Evolutionary conservation across 2,888 invertebrate species (phyloP).

Genomic region (Eurytoma californica): DNA sequence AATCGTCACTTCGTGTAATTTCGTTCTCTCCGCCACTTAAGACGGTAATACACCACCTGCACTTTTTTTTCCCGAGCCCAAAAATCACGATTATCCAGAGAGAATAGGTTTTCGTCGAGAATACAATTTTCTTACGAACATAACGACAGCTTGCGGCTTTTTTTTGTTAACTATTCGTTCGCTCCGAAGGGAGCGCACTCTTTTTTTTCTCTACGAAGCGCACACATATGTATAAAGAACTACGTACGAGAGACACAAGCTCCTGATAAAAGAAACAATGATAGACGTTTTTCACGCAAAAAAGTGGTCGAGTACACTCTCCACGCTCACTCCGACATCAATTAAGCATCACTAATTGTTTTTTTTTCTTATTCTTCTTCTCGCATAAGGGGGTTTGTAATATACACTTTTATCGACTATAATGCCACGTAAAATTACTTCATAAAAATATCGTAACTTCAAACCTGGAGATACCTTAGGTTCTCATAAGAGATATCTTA

Average conservation of each 20-base stretch:
- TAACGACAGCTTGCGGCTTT: conserved; percentile 52
- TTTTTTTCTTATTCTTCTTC: neutral
- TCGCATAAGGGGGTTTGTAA: no score
- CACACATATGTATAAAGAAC: conserved; percentile 56
- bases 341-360: conserved; percentile 31
- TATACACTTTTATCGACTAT: neutral
- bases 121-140: conserved; percentile 53
- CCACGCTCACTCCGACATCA: conserved; percentile 18
- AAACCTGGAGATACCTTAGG: no score
- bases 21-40: neutral
- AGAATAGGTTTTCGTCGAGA: conserved; percentile 48
- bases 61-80: conserved; percentile 32
- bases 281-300: conserved; percentile 35
- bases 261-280: conserved; percentile 45
- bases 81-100: conserved; percentile 52
- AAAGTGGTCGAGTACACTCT: conserved; percentile 26
- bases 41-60: neutral
- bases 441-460: conserved; percentile 1
- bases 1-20: conserved; percentile 35
- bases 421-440: conserved; percentile 4
- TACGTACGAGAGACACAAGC: conserved; percentile 50
- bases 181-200: conserved; percentile 33
- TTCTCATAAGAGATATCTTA: no score
- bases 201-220: conserved; percentile 53
- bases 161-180: conserved; percentile 41